Conservation (phyloP, 1,140 invertebrate species). For the Drosophila pruinosa region DNA sequence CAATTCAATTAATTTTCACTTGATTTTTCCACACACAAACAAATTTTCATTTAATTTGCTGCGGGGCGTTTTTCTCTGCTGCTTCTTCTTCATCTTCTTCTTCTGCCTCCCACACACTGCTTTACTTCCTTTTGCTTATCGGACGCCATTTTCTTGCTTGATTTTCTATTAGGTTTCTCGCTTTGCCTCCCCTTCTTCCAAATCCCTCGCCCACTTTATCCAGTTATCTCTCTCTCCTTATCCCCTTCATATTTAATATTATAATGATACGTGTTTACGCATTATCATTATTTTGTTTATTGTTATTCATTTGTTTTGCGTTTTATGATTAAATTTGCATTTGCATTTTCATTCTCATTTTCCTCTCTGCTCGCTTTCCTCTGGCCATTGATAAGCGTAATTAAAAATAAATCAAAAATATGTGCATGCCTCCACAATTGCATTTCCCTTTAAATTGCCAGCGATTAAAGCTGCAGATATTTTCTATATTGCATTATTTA, state of each 20-base stretch:
- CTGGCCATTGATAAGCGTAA: conserved; percentile 7
- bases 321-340: conserved; percentile 32
- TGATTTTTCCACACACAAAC: conserved; percentile 81
- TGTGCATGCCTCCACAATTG: not conserved
- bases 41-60: conserved; percentile 81
- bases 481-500: too few species aligned
- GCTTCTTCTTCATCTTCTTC: not conserved
- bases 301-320: conserved; percentile 15
- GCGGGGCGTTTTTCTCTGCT: conserved; percentile 47
- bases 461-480: too few species aligned
- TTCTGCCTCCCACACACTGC: not conserved
- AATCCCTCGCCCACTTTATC: too few species aligned
- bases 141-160: conserved; percentile 72
- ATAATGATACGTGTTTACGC: conserved; percentile 21
- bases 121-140: conserved; percentile 44
- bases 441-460: conserved; percentile 1
- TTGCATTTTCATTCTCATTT: conserved; percentile 17
- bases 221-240: not conserved
- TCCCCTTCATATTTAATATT: not conserved
- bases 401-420: conserved; percentile 35
- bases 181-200: not conserved
- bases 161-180: conserved; percentile 71
- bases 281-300: conserved; percentile 38
- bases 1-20: conserved; percentile 83
- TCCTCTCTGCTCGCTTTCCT: not conserved